phyloP scores from a whole-genome alignment of 2,113 vertebrate genomes.

The Lagopus leucura region DNA sequence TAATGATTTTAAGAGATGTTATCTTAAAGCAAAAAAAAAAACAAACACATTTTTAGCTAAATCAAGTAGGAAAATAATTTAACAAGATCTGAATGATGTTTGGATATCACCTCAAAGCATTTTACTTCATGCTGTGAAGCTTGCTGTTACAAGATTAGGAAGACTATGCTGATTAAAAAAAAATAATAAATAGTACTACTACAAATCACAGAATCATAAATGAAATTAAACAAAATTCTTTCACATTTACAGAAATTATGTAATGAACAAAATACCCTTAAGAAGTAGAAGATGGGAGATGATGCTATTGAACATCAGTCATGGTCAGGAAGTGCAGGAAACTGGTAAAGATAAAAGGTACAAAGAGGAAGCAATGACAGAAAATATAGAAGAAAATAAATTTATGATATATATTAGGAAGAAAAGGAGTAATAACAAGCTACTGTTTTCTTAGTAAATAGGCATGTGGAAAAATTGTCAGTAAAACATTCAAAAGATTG shows the following conservation, averaged over 20 bases:
- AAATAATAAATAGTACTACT: neutral
- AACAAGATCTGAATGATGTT: neutral
- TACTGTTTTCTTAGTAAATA: neutral
- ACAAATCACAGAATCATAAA: neutral
- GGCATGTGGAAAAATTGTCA: neutral
- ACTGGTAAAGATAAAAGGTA: neutral
- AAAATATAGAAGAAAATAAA: neutral
- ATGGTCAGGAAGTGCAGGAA: neutral
- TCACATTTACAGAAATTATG: neutral
- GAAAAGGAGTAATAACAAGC: accelerated
- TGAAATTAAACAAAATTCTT: neutral
- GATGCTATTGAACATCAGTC: neutral
- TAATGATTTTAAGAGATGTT: neutral
- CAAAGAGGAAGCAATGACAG: neutral
- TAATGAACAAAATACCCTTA: neutral
- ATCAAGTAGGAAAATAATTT: neutral
- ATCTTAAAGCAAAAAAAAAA: neutral
- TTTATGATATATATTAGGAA: neutral
- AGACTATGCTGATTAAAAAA: neutral
- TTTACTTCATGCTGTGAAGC: neutral
- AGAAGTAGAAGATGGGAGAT: neutral
- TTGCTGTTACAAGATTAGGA: neutral
- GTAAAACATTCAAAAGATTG: neutral
- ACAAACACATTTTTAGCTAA: neutral
- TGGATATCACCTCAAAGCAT: neutral